Conservation (phyloP, 2,113 vertebrate genomes). For the Tylochromis polylepis region DNA sequence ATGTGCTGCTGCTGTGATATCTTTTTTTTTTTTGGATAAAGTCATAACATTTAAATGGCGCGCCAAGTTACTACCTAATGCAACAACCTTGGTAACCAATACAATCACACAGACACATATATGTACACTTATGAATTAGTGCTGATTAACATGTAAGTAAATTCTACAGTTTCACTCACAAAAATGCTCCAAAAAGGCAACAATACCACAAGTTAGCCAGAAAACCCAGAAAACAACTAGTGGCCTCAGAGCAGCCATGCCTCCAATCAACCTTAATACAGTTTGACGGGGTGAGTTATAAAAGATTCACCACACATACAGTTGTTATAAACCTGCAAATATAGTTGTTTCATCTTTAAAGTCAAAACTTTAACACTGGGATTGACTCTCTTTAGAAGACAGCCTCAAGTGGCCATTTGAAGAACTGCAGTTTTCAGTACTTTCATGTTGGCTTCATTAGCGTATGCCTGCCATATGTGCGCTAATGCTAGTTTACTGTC, state of each 20-base stretch:
- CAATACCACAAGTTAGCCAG: not conserved
- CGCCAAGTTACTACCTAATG: not conserved
- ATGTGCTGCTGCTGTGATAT: not conserved
- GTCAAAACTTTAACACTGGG: not conserved
- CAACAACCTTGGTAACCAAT: not conserved
- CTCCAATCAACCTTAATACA: not conserved
- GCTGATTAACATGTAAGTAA: not conserved
- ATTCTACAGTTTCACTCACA: accelerated
- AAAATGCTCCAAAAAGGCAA: not conserved
- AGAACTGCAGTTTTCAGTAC: not conserved
- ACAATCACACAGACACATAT: not conserved
- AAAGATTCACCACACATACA: accelerated
- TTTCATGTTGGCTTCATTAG: accelerated
- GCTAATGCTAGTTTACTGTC: not conserved
- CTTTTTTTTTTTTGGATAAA: not conserved
- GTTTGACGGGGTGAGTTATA: not conserved
- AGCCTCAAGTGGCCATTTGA: not conserved
- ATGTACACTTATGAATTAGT: not conserved
- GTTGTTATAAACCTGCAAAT: not conserved
- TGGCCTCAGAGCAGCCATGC: accelerated
- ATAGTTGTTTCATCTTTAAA: not conserved
- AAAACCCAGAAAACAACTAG: not conserved
- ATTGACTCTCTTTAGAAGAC: not conserved
- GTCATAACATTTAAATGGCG: not conserved
- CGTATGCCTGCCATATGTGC: accelerated